These are phyloP conservation scores for Brienomyrus longianalis DNA, from an alignment of 2,113 vertebrate species.

Conservation along the genomic window DNA sequence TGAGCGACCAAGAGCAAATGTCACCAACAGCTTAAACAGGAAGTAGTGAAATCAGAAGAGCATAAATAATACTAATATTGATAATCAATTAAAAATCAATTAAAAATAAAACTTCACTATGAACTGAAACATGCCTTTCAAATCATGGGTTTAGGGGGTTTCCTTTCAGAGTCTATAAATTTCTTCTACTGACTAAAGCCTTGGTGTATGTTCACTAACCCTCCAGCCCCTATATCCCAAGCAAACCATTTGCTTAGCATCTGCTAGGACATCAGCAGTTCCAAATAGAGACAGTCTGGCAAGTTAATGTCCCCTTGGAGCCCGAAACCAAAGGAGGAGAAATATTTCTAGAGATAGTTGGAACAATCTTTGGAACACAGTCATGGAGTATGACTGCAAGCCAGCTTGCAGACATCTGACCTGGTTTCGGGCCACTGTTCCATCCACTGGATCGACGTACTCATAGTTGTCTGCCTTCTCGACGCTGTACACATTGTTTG, in stretches of 20 bases:
- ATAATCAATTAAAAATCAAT: background rate
- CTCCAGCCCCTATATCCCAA: background rate
- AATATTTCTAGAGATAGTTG: background rate
- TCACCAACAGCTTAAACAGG: background rate
- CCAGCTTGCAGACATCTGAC: conserved; percentile 52
- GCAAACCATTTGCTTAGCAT: background rate
- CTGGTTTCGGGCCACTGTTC: conserved; percentile 91
- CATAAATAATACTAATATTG: background rate
- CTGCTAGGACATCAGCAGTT: background rate
- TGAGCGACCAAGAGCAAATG: background rate
- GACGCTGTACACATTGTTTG: conserved; percentile 80
- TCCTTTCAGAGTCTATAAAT: background rate
- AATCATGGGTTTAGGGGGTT: background rate
- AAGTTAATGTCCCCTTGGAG: background rate
- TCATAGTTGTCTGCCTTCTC: conserved; percentile 91
- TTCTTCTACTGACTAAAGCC: background rate
- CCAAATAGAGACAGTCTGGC: background rate
- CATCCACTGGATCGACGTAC: conserved; percentile 94
- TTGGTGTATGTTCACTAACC: background rate
- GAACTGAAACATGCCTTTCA: background rate
- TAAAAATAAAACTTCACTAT: background rate
- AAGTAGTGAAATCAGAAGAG: background rate
- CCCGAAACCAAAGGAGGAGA: background rate
- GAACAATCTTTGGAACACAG: background rate
- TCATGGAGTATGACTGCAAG: background rate